These are phyloP conservation scores for Nibea coibor DNA, from an alignment of 2,113 vertebrate genomes.

Conservation along the genomic window DNA sequence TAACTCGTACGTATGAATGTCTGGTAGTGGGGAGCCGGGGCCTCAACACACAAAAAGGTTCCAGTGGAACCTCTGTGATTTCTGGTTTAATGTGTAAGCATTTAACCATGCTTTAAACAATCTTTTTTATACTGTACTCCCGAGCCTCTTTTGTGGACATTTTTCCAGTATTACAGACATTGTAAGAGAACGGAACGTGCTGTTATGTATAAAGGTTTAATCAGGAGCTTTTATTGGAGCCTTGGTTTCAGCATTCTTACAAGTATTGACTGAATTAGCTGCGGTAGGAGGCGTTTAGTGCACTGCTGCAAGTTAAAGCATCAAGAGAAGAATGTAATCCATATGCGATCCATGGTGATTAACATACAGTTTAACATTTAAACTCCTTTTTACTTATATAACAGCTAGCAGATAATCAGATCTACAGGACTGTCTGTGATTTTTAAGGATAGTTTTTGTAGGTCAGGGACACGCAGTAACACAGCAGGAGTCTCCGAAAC, in stretches of 20 bases:
- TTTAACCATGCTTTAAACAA: conserved; percentile 44
- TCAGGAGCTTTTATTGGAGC: background rate
- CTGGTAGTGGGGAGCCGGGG: conserved; percentile 48
- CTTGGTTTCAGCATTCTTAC: background rate
- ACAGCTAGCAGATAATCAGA: background rate
- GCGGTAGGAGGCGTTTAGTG: background rate
- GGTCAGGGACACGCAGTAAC: conserved; percentile 18
- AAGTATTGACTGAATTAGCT: background rate
- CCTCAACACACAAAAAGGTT: conserved; percentile 56
- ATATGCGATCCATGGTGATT: background rate
- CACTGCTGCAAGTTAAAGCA: background rate
- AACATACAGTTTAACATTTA: conserved; percentile 9
- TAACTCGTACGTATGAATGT: conserved; percentile 64
- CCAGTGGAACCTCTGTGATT: conserved; percentile 34
- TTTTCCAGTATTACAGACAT: background rate
- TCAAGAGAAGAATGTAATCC: background rate
- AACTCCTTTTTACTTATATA: background rate
- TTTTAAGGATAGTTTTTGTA: conserved; percentile 1
- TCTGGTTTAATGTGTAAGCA: conserved; percentile 36
- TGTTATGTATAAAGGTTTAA: conserved; percentile 9
- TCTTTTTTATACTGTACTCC: background rate
- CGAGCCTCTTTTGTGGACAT: background rate
- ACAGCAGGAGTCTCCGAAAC: conserved; percentile 38
- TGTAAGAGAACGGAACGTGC: background rate
- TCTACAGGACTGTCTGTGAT: background rate